These are phyloP conservation scores for Diorhabda elongata DNA, from an alignment of 1,140 invertebrate species.

Conservation along the genomic window DNA sequence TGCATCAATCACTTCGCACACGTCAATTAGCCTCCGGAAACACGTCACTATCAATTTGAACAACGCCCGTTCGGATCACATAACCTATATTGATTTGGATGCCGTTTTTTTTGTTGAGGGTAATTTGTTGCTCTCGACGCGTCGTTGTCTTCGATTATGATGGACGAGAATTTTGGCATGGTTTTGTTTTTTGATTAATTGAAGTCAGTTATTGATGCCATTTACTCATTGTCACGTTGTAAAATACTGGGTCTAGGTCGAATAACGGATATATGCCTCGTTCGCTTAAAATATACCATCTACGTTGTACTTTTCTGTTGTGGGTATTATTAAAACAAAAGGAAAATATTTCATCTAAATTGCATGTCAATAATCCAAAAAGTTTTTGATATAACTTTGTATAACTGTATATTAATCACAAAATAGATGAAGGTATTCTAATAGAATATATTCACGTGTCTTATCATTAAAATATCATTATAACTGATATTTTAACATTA, in stretches of 20 bases:
- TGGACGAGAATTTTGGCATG: slow-evolving; percentile 3
- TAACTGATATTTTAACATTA: too few relatives aligned
- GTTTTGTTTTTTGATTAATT: slow-evolving; percentile 9
- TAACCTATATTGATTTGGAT: slow-evolving; percentile 41
- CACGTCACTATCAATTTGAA: slow-evolving; percentile 49
- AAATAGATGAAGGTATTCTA: too few relatives aligned
- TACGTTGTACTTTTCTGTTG: too few relatives aligned
- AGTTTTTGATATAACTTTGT: too few relatives aligned
- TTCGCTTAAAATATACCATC: too few relatives aligned
- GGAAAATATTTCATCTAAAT: too few relatives aligned
- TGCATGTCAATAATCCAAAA: too few relatives aligned
- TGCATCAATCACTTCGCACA: slow-evolving; percentile 48
- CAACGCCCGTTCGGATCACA: slow-evolving; percentile 38
- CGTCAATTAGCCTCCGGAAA: slow-evolving; percentile 48
- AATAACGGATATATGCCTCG: too few relatives aligned
- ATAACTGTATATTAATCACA: too few relatives aligned
- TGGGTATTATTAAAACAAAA: too few relatives aligned
- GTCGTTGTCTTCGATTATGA: slow-evolving; percentile 15
- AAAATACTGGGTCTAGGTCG: slow-evolving; percentile 7
- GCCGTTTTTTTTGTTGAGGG: slow-evolving; percentile 14
- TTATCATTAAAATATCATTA: too few relatives aligned
- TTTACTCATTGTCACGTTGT: slow-evolving; percentile 18
- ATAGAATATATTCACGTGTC: too few relatives aligned
- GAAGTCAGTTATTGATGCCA: slow-evolving; percentile 12
- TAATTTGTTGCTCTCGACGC: slow-evolving; percentile 16